A percentile compares a stretch with the other conserved stretches of the same genome.
phyloP scores from a whole-genome alignment of 2,888 invertebrate genomes.

The Tinea trinotella region DNA sequence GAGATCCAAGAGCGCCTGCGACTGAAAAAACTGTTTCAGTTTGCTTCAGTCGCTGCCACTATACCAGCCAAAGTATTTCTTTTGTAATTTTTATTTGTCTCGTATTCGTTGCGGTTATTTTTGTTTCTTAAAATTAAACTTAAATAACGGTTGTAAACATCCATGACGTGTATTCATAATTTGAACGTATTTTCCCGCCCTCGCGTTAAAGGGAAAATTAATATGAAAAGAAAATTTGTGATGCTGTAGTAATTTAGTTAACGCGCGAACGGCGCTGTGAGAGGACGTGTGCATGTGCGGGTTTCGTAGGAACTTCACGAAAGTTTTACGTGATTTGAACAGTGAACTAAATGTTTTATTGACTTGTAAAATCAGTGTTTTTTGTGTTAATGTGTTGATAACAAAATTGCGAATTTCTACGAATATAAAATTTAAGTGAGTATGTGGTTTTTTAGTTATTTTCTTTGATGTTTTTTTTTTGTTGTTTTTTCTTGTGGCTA shows the following conservation, averaged over 20 bases:
- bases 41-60: too few species aligned
- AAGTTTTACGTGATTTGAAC: constrained; percentile 57
- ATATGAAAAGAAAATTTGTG: constrained; percentile 33
- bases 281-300: constrained; percentile 26
- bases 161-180: constrained; percentile 26
- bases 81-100: too few species aligned
- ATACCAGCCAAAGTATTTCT: too few species aligned
- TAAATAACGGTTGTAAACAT: constrained; percentile 30
- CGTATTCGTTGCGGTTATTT: too few species aligned
- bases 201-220: constrained; percentile 41
- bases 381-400: background rate
- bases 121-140: background rate
- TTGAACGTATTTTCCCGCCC: constrained; percentile 43
- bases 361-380: background rate
- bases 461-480: background rate
- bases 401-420: too few species aligned
- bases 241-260: constrained; percentile 37
- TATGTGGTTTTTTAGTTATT: too few species aligned
- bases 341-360: constrained; percentile 23
- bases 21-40: too few species aligned
- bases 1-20: too few species aligned
- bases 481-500: background rate
- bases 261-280: constrained; percentile 42
- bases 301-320: constrained; percentile 23
- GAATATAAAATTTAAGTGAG: too few species aligned